Evolutionary conservation across 2,888 invertebrate genomes (phyloP).

Genomic region (Pachymerium ferrugineum): DNA sequence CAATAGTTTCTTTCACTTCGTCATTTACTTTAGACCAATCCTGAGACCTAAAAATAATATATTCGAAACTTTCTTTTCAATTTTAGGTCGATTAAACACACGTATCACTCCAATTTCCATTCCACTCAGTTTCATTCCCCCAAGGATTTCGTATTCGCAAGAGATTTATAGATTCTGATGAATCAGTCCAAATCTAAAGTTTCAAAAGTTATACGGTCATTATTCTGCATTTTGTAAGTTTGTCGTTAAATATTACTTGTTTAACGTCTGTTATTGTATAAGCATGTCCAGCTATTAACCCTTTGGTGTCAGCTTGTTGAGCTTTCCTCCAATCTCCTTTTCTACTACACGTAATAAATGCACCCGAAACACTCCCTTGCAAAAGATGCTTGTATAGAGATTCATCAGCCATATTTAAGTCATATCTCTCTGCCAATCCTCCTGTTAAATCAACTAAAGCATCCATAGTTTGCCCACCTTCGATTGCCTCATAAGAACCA

Average conservation of each 20-base stretch:
- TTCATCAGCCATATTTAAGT: slow-evolving; percentile 45
- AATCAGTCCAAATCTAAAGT: slow-evolving; percentile 27
- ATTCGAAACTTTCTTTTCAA: not conserved
- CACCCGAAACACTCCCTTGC: slow-evolving; percentile 45
- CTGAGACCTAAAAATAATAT: slow-evolving; percentile 43
- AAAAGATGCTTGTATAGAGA: slow-evolving; percentile 46
- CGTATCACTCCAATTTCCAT: slow-evolving; percentile 51
- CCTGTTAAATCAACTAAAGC: slow-evolving; percentile 52
- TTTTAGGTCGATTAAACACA: slow-evolving; percentile 39
- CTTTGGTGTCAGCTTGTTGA: slow-evolving; percentile 46
- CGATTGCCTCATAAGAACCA: slow-evolving; percentile 50
- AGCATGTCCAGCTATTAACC: slow-evolving; percentile 51
- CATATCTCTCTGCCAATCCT: slow-evolving; percentile 50
- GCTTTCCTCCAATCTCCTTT: slow-evolving; percentile 48
- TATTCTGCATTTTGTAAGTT: not conserved
- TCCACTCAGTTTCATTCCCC: slow-evolving; percentile 52
- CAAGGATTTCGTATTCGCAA: slow-evolving; percentile 51
- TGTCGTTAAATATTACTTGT: slow-evolving; percentile 40
- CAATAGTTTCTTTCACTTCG: slow-evolving; percentile 44
- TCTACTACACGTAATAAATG: slow-evolving; percentile 50
- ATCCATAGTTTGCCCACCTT: slow-evolving; percentile 51
- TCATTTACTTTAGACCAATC: slow-evolving; percentile 49
- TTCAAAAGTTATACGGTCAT: slow-evolving; percentile 36
- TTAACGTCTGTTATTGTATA: slow-evolving; percentile 50
- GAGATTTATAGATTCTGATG: slow-evolving; percentile 40